Percentiles rank a stretch among this genome's conserved stretches.
These are phyloP conservation scores for Otocyon megalotis DNA, from an alignment of 2,113 vertebrate species.

Conservation along the genomic window DNA sequence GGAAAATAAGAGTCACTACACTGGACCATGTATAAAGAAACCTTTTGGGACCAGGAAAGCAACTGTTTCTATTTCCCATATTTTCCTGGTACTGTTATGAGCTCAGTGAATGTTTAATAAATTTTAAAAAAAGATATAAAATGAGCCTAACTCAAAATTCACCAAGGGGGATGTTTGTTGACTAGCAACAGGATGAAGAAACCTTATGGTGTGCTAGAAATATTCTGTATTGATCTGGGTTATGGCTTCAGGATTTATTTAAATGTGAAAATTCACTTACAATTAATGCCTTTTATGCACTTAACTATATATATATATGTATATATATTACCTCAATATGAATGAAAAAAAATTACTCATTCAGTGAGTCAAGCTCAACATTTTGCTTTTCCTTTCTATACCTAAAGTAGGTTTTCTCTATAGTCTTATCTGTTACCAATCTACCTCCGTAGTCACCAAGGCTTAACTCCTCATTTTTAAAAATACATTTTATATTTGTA, in stretches of 20 bases:
- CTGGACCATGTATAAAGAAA: not conserved
- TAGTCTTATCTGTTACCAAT: not conserved
- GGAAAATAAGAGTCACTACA: not conserved
- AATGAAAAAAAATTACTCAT: not conserved
- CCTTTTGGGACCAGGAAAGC: not conserved
- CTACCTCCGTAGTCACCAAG: not conserved
- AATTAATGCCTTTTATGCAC: not conserved
- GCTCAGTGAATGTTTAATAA: slow-evolving; percentile 36
- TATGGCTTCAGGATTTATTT: not conserved
- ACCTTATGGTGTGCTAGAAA: not conserved
- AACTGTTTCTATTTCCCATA: not conserved
- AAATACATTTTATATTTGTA: not conserved
- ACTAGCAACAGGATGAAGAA: not conserved
- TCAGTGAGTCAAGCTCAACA: not conserved
- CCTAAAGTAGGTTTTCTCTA: not conserved
- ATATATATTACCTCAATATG: not conserved
- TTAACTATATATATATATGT: not conserved
- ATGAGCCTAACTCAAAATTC: slow-evolving; percentile 3
- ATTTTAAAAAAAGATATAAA: not conserved
- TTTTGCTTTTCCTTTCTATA: not conserved
- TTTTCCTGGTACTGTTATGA: not conserved
- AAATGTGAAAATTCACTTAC: slow-evolving; percentile 37
- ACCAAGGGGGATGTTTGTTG: not conserved
- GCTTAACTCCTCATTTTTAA: not conserved
- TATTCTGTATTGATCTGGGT: not conserved